Evolutionary conservation across 2,888 invertebrate species (phyloP).

Genomic region (Nomada flava): DNA sequence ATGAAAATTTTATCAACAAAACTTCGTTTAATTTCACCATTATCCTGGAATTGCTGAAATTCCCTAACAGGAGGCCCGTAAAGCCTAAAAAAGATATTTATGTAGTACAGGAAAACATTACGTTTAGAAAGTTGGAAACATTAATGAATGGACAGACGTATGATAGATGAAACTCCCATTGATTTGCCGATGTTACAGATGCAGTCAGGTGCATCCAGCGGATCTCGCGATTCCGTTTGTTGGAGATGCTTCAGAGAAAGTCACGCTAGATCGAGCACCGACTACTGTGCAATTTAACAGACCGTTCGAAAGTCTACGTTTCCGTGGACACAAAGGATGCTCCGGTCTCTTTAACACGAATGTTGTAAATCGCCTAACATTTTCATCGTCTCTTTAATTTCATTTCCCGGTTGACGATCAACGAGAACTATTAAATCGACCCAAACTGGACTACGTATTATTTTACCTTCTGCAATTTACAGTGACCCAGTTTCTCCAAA

Average conservation of each 20-base stretch:
- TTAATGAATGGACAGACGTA: constrained; percentile 33
- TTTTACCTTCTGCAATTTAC: constrained; percentile 14
- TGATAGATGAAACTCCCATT: constrained; percentile 36
- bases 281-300: constrained; percentile 59
- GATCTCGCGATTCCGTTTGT: constrained; percentile 41
- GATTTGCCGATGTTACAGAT: constrained; percentile 31
- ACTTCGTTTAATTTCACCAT: too few species aligned
- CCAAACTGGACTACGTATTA: constrained; percentile 35
- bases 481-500: constrained; percentile 50
- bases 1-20: too few species aligned
- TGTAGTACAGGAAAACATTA: neutral
- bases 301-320: constrained; percentile 55
- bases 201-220: constrained; percentile 50
- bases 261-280: constrained; percentile 58
- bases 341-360: constrained; percentile 22
- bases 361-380: constrained; percentile 1
- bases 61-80: neutral
- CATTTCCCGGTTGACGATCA: constrained; percentile 20
- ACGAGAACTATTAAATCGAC: constrained; percentile 33
- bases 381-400: constrained; percentile 24
- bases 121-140: constrained; percentile 30
- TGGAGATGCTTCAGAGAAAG: constrained; percentile 50
- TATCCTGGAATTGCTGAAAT: neutral
- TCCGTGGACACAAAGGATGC: constrained; percentile 29
- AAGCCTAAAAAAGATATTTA: neutral